phyloP scores from a whole-genome alignment of 1,140 invertebrate species.

The Drosophila yakuba region DNA sequence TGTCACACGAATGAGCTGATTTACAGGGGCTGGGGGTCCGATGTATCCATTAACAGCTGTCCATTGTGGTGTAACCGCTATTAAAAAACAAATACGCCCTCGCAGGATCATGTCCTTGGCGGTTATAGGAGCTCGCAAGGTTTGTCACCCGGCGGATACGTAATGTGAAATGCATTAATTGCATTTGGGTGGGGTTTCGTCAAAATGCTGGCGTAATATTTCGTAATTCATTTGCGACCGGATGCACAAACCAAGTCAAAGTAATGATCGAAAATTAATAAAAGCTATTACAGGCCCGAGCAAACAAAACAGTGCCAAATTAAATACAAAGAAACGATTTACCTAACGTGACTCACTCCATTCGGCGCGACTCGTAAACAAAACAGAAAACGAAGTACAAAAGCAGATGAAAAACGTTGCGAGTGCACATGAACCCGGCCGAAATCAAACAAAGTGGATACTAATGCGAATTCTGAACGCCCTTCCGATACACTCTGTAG shows the following conservation, averaged over 20 bases:
- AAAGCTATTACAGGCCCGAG: constrained; percentile 32
- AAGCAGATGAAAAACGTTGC: constrained; percentile 40
- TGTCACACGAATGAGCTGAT: constrained; percentile 50
- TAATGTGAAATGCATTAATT: constrained; percentile 11
- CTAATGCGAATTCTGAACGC: constrained; percentile 10
- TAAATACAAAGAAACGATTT: constrained; percentile 54
- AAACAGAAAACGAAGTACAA: constrained; percentile 30
- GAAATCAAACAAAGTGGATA: not conserved
- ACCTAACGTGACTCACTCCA: constrained; percentile 43
- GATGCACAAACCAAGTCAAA: constrained; percentile 48
- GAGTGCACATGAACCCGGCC: constrained; percentile 54
- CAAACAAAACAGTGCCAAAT: constrained; percentile 35
- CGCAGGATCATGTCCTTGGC: constrained; percentile 23
- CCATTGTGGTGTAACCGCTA: constrained; percentile 20
- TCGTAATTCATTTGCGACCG: constrained; percentile 71
- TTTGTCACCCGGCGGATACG: constrained; percentile 21
- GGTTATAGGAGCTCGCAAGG: constrained; percentile 5
- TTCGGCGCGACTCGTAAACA: constrained; percentile 37
- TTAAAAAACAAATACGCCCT: constrained; percentile 24
- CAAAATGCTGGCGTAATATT: constrained; percentile 48
- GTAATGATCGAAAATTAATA: constrained; percentile 59
- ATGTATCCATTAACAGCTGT: constrained; percentile 48
- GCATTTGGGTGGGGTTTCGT: constrained; percentile 21
- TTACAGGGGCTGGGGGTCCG: not conserved
- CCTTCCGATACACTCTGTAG: not conserved